Conservation (phyloP, 2,888 invertebrate species). For the Patella depressa region DNA sequence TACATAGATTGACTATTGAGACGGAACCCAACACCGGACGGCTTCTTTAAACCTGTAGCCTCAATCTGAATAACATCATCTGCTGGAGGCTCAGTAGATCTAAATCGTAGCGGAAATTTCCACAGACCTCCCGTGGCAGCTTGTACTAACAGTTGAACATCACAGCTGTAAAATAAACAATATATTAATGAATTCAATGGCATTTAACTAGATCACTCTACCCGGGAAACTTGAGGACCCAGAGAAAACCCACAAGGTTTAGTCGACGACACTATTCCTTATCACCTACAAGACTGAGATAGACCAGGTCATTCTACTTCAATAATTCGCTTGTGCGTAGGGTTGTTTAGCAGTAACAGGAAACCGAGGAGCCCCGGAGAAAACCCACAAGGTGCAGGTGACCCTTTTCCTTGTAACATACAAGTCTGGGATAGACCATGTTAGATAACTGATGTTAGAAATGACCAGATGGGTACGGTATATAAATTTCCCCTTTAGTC, state of each 20-base stretch:
- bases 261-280: too few species aligned
- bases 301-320: not conserved
- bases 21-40: conserved; percentile 64
- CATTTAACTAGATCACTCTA: too few species aligned
- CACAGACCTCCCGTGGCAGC: conserved; percentile 68
- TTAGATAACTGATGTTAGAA: too few species aligned
- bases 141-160: conserved; percentile 61
- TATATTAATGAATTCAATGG: not conserved
- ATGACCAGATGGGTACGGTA: too few species aligned
- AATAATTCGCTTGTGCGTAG: too few species aligned
- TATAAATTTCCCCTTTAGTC: too few species aligned
- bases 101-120: conserved; percentile 69
- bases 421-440: not conserved
- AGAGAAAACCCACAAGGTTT: too few species aligned
- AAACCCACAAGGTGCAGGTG: too few species aligned
- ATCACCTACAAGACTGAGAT: not conserved
- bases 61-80: conserved; percentile 69
- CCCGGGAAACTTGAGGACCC: too few species aligned
- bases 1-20: conserved; percentile 67
- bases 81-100: conserved; percentile 66
- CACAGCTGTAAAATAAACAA: conserved; percentile 52
- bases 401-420: too few species aligned
- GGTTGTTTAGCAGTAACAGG: too few species aligned
- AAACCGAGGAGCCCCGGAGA: too few species aligned
- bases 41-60: conserved; percentile 66